These are phyloP conservation scores for Euschistus heros DNA, from an alignment of 1,140 invertebrate species.

Conservation along the genomic window DNA sequence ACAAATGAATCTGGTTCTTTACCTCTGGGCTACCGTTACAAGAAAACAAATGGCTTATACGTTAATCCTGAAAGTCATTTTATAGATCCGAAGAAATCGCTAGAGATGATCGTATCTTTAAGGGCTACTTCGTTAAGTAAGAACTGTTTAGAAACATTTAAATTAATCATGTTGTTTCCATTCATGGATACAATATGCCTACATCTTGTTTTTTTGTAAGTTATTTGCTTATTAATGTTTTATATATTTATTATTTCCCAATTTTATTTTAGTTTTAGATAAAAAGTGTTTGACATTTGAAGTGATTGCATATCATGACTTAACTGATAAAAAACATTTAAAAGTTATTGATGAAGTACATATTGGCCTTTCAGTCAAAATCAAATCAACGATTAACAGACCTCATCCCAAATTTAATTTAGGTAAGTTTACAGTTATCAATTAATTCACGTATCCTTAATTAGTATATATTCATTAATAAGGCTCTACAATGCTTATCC, in stretches of 20 bases:
- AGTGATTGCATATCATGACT: neutral
- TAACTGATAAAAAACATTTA: neutral
- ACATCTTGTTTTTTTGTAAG: too few species aligned
- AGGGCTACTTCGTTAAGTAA: slow-evolving; percentile 3
- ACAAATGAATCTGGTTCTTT: slow-evolving; percentile 4
- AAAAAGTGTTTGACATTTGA: neutral
- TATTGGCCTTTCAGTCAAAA: slow-evolving; percentile 9
- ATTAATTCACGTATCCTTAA: too few species aligned
- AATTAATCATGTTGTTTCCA: neutral
- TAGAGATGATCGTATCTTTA: slow-evolving; percentile 9
- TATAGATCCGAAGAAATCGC: slow-evolving; percentile 15
- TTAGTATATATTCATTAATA: too few species aligned
- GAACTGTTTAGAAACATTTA: neutral
- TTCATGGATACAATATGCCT: neutral
- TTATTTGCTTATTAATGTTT: neutral
- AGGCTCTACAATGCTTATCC: too few species aligned
- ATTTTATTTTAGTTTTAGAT: neutral
- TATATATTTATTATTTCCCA: too few species aligned
- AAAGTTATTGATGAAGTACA: neutral
- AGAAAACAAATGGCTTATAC: neutral
- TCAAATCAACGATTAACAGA: neutral
- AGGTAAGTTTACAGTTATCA: neutral
- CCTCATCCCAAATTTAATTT: slow-evolving; percentile 3
- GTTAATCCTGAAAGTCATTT: neutral
- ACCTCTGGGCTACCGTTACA: slow-evolving; percentile 13